Conservation (phyloP, 2,113 vertebrate genomes). For the Plecturocebus donacophilus region DNA sequence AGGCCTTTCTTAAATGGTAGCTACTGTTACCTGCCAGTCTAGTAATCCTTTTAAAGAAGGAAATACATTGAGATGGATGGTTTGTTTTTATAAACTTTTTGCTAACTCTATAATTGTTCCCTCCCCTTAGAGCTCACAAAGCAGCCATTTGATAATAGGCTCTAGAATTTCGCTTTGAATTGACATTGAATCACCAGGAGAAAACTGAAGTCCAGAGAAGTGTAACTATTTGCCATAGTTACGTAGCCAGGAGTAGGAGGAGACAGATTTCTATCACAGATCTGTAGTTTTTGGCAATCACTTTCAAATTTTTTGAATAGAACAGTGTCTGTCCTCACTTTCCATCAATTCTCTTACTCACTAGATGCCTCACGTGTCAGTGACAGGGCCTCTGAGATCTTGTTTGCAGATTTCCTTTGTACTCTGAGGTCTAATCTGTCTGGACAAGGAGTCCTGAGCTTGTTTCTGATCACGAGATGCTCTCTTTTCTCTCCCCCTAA, state of each 20-base stretch:
- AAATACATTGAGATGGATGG: background rate
- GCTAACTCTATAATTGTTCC: constrained; percentile 45
- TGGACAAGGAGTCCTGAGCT: background rate
- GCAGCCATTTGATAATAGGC: constrained; percentile 44
- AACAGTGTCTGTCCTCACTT: constrained; percentile 35
- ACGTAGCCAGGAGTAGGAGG: background rate
- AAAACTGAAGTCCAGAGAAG: background rate
- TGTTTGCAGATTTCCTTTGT: constrained; percentile 12
- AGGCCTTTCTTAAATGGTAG: background rate
- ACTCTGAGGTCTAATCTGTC: background rate
- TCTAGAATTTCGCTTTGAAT: constrained; percentile 62
- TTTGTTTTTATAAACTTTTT: constrained; percentile 30
- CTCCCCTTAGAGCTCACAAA: constrained; percentile 36
- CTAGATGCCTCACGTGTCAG: background rate
- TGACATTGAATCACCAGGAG: background rate
- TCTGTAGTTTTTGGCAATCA: constrained; percentile 52
- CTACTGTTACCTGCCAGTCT: background rate
- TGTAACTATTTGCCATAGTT: background rate
- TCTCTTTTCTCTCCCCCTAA: background rate
- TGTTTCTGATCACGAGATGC: background rate
- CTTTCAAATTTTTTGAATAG: background rate
- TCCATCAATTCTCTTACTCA: background rate
- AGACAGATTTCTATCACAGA: background rate
- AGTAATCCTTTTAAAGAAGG: constrained; percentile 29
- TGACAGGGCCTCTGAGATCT: background rate